A percentile compares a stretch with the other conserved stretches of the same genome.
Evolutionary conservation across 2,797 vertebrate genomes (phyloP).

Genomic region (Chiloscyllium punctatum): DNA sequence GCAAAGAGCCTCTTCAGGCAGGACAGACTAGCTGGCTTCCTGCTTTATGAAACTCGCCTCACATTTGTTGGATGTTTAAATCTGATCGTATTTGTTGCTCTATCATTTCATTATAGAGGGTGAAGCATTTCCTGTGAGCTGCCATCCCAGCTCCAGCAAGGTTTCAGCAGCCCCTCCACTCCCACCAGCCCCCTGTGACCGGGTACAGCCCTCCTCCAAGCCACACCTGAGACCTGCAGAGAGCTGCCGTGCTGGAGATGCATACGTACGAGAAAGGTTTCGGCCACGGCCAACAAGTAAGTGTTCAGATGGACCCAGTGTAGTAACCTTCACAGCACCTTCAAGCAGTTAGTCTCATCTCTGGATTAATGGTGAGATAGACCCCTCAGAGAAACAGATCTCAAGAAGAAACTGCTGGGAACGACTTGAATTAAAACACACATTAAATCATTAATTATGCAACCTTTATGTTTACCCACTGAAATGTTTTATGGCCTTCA

Average conservation of each 20-base stretch:
- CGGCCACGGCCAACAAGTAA: constrained; percentile 66
- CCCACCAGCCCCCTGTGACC: constrained; percentile 39
- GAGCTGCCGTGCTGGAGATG: constrained; percentile 68
- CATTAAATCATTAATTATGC: background rate
- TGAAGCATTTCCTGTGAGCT: constrained; percentile 56
- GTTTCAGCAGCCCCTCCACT: constrained; percentile 40
- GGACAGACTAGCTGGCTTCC: background rate
- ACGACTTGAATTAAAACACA: background rate
- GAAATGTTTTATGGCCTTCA: background rate
- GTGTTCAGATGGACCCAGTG: constrained; percentile 44
- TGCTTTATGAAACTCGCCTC: background rate
- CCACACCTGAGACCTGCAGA: constrained; percentile 67
- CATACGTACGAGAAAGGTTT: constrained; percentile 74
- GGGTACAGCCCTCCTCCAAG: constrained; percentile 42
- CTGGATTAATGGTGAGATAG: background rate
- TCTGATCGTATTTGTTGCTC: background rate
- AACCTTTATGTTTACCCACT: background rate
- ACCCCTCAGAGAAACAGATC: background rate
- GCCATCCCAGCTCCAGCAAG: constrained; percentile 48
- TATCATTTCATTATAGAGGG: constrained; percentile 55
- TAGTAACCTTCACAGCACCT: background rate
- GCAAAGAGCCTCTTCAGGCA: background rate
- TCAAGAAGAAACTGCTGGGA: background rate
- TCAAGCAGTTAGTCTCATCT: background rate
- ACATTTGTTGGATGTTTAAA: background rate